phyloP scores from a whole-genome alignment of 1,140 invertebrate genomes.

The Leptinotarsa undecemlineata region DNA sequence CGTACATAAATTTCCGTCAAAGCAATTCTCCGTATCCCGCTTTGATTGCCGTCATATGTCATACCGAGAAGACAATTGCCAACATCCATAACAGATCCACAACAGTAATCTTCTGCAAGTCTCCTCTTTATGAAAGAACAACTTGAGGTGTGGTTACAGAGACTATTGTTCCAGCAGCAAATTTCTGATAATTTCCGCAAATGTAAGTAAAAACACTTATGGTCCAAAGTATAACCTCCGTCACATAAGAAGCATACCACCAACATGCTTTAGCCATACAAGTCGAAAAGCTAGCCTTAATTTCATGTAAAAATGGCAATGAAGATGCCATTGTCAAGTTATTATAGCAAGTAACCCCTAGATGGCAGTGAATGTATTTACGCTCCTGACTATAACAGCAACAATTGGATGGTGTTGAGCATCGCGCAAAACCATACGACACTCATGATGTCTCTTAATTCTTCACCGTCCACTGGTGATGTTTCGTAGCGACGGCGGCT shows the following conservation, averaged over 20 bases:
- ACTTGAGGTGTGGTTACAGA: conserved; percentile 33
- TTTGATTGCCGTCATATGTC: neutral
- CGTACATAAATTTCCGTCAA: too few relatives aligned
- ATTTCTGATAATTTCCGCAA: conserved; percentile 36
- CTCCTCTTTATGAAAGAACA: conserved; percentile 36
- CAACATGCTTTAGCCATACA: conserved; percentile 33
- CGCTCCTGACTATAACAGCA: neutral
- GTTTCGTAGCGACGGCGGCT: neutral
- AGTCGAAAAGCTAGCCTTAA: conserved; percentile 34
- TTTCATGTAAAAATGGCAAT: conserved; percentile 44
- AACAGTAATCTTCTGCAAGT: conserved; percentile 25
- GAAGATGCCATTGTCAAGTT: conserved; percentile 42
- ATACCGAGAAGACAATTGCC: neutral
- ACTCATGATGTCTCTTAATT: neutral
- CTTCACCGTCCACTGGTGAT: neutral
- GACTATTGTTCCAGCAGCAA: conserved; percentile 26
- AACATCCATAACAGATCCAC: neutral
- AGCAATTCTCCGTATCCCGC: neutral
- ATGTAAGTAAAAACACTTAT: conserved; percentile 34
- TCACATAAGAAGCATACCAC: conserved; percentile 37
- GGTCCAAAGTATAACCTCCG: conserved; percentile 35
- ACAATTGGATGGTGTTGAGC: neutral
- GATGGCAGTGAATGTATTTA: conserved; percentile 33
- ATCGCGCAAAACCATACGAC: neutral
- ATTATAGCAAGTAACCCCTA: conserved; percentile 36